Base-by-base conservation (phyloP, 2,113 vertebrate species). In the Notothenia coriiceps region DNA sequence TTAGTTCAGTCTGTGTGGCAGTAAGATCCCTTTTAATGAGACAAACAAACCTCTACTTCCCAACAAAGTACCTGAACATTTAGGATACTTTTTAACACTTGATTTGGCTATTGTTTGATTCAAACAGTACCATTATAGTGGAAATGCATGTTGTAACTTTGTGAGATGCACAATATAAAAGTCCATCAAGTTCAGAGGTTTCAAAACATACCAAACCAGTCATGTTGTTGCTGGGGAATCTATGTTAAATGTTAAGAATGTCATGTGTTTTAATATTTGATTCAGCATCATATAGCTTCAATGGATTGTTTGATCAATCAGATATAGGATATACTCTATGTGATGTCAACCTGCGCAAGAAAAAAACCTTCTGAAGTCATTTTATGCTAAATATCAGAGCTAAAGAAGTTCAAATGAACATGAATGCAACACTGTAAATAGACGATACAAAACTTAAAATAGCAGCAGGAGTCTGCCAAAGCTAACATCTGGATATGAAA, bases 241-340 rank as follows among this genome's bases (percentile, higher is more conserved):
- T 14, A 52, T 25, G 40, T 50, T 7, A 72, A 33, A 52, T 66
- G 15, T 5, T 20, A 8, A 33, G 14, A 18, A 60, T 61, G 43
- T 25, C 44, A 18, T 18, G 47, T 22, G 12, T 57, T 47, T 63
- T 10, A 13, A 65, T 35, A 47, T 52, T 61, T 77, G 5, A 61
- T 33, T 15, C 47, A 51, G n/a, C n/a, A n/a, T 61, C 22, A 20
- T 50, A 40, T 20, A 40, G 70, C n/a, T 62, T 44, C 49, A 73
- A 4, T 17, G 3, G 33, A 47, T 22, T 22, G 40, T 57, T 65
- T 79, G 18, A 78, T 57, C 10, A 18, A 20, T 29, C 20, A 64
- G 5, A 43, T 22, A 33, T 6, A 47, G 51, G 10, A 29, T 65
- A 22, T n/a, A 29, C 11, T 22, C 10, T 66, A 50, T 66, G 54